Conservation (phyloP, 2,888 invertebrate species). For the Colletes collaris region DNA sequence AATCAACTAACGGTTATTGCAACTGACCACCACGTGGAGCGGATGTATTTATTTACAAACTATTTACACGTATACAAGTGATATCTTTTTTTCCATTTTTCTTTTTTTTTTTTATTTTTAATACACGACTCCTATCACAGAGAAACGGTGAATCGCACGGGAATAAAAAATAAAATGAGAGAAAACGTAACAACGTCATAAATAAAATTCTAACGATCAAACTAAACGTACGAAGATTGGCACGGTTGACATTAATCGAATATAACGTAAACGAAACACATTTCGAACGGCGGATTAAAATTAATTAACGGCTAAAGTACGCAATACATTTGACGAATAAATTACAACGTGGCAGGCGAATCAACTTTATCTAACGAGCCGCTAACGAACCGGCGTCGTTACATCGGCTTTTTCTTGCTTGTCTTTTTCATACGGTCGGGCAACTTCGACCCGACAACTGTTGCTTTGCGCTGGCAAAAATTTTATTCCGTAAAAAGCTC, state of each 20-base stretch:
- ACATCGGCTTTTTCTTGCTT: neutral
- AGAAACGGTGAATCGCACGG: slow-evolving; percentile 37
- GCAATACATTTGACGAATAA: neutral
- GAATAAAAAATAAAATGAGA: neutral
- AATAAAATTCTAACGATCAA: slow-evolving; percentile 13
- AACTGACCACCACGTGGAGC: slow-evolving; percentile 33
- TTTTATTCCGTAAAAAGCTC: neutral
- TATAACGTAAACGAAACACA: slow-evolving; percentile 13
- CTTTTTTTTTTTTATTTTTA: neutral
- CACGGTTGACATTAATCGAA: slow-evolving; percentile 5
- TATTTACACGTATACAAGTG: slow-evolving; percentile 53
- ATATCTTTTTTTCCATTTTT: neutral
- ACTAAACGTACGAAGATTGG: slow-evolving; percentile 9
- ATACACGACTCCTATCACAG: slow-evolving; percentile 42
- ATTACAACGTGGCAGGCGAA: neutral
- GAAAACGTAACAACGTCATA: neutral
- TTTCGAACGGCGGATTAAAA: slow-evolving; percentile 3
- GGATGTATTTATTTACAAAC: slow-evolving; percentile 56
- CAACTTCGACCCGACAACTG: neutral
- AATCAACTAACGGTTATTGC: slow-evolving; percentile 48
- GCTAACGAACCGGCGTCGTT: slow-evolving; percentile 22
- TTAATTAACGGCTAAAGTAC: slow-evolving; percentile 19
- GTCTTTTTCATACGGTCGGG: no score
- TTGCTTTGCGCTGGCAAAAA: neutral
- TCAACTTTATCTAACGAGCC: slow-evolving; percentile 13